These are phyloP conservation scores for Malacoraja senta DNA, from an alignment of 2,797 vertebrate genomes.

Conservation along the genomic window DNA sequence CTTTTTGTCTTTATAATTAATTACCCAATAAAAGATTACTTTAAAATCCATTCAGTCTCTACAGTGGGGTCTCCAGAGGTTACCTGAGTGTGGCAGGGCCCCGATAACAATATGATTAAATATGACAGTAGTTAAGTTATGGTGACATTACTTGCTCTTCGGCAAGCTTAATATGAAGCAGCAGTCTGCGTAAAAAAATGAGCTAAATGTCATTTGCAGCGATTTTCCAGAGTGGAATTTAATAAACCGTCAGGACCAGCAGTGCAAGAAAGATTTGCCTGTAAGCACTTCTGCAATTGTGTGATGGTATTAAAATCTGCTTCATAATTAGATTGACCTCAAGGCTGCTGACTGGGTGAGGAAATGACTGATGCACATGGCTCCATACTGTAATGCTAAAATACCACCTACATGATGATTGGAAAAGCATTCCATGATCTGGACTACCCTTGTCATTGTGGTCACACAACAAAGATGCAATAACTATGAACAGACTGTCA, in stretches of 20 bases:
- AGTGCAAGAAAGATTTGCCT: not conserved
- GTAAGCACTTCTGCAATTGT: not conserved
- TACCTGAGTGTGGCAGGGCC: too few species aligned
- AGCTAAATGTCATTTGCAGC: conserved; percentile 7
- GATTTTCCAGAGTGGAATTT: not conserved
- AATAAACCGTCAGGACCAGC: conserved; percentile 5
- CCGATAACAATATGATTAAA: not conserved
- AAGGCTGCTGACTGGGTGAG: not conserved
- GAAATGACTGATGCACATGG: not conserved
- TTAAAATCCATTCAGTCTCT: not conserved
- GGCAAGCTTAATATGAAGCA: not conserved
- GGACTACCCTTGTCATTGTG: not conserved
- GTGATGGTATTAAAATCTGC: not conserved
- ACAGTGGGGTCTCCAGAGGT: not conserved
- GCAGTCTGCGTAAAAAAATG: not conserved
- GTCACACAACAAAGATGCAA: not conserved
- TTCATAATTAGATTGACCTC: conserved; percentile 2
- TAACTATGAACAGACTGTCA: not conserved
- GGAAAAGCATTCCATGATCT: not conserved
- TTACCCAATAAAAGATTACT: not conserved
- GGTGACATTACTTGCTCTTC: not conserved
- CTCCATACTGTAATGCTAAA: not conserved
- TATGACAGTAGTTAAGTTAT: not conserved
- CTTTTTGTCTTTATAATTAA: not conserved
- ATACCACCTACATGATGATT: not conserved